phyloP scores from a whole-genome alignment of 2,797 vertebrate species.

The Typhlichthys eigenmanni region DNA sequence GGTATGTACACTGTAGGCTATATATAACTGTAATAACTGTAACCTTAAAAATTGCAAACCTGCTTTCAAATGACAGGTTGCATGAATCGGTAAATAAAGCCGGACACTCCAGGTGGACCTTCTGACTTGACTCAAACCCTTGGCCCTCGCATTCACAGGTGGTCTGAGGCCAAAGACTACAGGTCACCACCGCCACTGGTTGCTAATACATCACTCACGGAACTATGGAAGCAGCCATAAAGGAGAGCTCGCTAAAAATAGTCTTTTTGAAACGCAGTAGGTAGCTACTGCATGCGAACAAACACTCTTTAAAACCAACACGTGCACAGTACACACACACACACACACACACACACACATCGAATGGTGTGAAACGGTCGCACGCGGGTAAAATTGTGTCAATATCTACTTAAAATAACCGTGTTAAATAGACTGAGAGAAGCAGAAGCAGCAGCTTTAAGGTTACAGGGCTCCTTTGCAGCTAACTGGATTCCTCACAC shows the following conservation, averaged over 20 bases:
- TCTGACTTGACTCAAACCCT: slow-evolving; percentile 13
- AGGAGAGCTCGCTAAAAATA: slow-evolving; percentile 65
- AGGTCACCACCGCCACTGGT: slow-evolving; percentile 37
- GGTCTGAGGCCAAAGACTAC: slow-evolving; percentile 29
- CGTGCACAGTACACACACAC: slow-evolving; percentile 21
- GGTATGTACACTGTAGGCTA: not conserved
- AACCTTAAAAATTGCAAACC: not conserved
- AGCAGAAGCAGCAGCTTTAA: slow-evolving; percentile 17
- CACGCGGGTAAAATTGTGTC: slow-evolving; percentile 10
- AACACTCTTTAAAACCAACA: slow-evolving; percentile 12
- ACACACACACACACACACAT: slow-evolving; percentile 30
- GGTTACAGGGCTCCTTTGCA: slow-evolving; percentile 23
- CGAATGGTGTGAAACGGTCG: slow-evolving; percentile 24
- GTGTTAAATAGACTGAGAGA: slow-evolving; percentile 5
- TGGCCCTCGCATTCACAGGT: slow-evolving; percentile 35
- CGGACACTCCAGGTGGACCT: not conserved
- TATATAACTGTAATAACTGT: not conserved
- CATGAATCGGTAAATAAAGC: not conserved
- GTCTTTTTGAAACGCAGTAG: slow-evolving; percentile 57
- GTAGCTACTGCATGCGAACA: slow-evolving; percentile 51
- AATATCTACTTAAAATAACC: slow-evolving; percentile 1
- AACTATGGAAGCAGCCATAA: slow-evolving; percentile 56
- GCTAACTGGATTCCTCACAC: slow-evolving; percentile 22
- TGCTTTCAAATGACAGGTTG: not conserved
- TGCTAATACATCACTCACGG: slow-evolving; percentile 46